Evolutionary conservation across 2,888 invertebrate species (phyloP), one percentile per base, ranked within the genome.

Genomic region (Eupithecia tripunctaria): DNA sequence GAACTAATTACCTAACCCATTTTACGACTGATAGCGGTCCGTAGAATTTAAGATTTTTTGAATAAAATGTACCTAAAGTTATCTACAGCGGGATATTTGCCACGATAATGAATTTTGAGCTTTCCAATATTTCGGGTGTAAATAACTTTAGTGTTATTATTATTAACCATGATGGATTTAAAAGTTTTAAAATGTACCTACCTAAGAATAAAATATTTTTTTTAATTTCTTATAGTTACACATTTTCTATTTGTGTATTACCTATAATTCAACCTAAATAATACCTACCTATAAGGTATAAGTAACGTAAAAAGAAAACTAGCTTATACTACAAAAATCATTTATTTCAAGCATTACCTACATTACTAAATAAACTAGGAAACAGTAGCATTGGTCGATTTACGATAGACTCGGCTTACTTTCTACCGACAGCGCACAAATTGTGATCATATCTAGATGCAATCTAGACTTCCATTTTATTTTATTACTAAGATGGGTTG

Each of bases 1-100:
- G 76, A 81, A 78, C 41, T 71, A 47, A 47, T 47, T 47, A n/a
- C n/a, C n/a, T n/a, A 47, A 47, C 47, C 47, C 47, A 47, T 47
- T 43, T 43, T 18, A 47, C 47, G 47, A 47, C 47, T 8, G 18
- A n/a, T 7, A 36, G 36, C 25, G 47, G n/a, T n/a, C 47, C n/a
- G 0, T 51, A n/a, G 47, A 51, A 51, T 60, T 59, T 27, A 43
- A 18, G n/a, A 8, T 47, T 47, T 10, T 1, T 47, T n/a, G n/a
- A 47, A 5, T 15, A 41, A 4, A 43, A 29, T n/a, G n/a, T n/a
- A n/a, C n/a, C n/a, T n/a, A n/a, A n/a, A n/a, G n/a, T n/a, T n/a
- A n/a, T n/a, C n/a, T n/a, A n/a, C n/a, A n/a, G n/a, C n/a, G n/a
- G n/a, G n/a, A n/a, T n/a, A n/a, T n/a, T n/a, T n/a, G n/a, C n/a